These are phyloP conservation scores for Sebastiscus tertius DNA, from an alignment of 2,797 vertebrate genomes.

Conservation along the genomic window DNA sequence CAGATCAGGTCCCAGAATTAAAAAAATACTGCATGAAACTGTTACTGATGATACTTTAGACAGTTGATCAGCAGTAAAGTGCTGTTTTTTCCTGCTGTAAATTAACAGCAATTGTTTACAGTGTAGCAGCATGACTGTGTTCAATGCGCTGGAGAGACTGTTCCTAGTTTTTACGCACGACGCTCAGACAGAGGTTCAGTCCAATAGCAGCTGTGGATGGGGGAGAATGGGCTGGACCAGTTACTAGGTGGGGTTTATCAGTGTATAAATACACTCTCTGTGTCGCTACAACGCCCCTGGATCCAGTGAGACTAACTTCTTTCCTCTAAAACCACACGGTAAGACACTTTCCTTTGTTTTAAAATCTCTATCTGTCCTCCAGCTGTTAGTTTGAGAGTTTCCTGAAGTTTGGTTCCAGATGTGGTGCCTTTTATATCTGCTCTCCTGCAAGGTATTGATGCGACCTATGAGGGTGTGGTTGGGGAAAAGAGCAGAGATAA, in stretches of 20 bases:
- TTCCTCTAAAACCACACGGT: slow-evolving; percentile 41
- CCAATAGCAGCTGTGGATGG: slow-evolving; percentile 35
- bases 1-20: too few species aligned
- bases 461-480: slow-evolving; percentile 57
- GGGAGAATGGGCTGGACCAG: slow-evolving; percentile 44
- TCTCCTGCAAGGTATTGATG: background rate
- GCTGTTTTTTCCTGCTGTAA: too few species aligned
- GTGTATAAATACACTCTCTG: slow-evolving; percentile 65
- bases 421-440: rapidly evolving
- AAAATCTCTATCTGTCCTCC: background rate
- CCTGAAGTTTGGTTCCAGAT: background rate
- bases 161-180: slow-evolving; percentile 17
- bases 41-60: too few species aligned
- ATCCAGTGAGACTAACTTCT: slow-evolving; percentile 26
- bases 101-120: too few species aligned
- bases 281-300: slow-evolving; percentile 26
- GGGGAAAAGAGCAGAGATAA: background rate
- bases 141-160: background rate
- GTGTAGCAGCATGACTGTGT: background rate
- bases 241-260: slow-evolving; percentile 74
- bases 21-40: too few species aligned
- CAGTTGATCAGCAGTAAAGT: too few species aligned
- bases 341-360: slow-evolving; percentile 21
- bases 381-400: background rate
- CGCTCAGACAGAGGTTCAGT: slow-evolving; percentile 13